Percentiles rank a stretch among this genome's conserved stretches.
These are phyloP conservation scores for Scolopax mira DNA, from an alignment of 2,113 vertebrate genomes.

Conservation along the genomic window DNA sequence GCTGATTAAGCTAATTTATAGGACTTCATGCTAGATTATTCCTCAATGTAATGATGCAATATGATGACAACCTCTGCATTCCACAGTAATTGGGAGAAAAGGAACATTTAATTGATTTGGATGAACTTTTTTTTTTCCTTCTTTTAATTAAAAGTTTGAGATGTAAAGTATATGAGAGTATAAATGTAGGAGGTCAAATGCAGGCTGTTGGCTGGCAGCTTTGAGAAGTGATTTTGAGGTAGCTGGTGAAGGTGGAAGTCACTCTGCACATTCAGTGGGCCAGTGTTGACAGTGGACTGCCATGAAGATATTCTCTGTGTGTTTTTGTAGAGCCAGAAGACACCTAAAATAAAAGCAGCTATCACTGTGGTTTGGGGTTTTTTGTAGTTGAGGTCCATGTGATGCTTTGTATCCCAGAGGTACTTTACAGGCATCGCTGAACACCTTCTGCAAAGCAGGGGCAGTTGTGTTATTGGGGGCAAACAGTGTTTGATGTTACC, in stretches of 20 bases:
- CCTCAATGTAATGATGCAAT: conserved; percentile 47
- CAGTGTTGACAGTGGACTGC: neutral
- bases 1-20: conserved; percentile 60
- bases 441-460: neutral
- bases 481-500: neutral
- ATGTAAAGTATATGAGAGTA: neutral
- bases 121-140: conserved; percentile 5
- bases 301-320: neutral
- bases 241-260: neutral
- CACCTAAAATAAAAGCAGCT: neutral
- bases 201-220: neutral
- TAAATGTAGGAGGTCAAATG: neutral
- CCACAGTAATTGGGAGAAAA: conserved; percentile 54
- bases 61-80: conserved; percentile 42
- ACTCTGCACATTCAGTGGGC: neutral
- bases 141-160: conserved; percentile 63
- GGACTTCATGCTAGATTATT: conserved; percentile 61
- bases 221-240: neutral
- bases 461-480: neutral
- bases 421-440: neutral
- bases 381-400: neutral
- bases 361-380: neutral
- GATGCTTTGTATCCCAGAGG: neutral
- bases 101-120: conserved; percentile 47
- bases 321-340: neutral